phyloP scores from a whole-genome alignment of 2,113 vertebrate species.

The Gopherus flavomarginatus region DNA sequence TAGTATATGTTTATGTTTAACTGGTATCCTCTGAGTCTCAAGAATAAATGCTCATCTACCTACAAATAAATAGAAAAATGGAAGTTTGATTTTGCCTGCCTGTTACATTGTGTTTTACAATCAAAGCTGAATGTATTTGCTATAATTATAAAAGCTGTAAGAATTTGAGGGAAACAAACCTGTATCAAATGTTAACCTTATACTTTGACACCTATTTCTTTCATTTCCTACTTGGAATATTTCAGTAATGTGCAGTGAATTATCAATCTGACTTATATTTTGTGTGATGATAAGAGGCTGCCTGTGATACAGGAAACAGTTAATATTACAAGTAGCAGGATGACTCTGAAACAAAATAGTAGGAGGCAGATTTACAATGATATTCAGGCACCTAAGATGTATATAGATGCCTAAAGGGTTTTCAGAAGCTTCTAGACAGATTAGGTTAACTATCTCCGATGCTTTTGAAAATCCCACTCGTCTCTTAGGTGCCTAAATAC shows the following conservation, averaged over 20 bases:
- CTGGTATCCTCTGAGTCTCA: background rate
- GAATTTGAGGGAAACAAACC: slow-evolving; percentile 41
- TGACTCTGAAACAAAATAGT: background rate
- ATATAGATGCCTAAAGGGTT: background rate
- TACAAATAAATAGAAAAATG: slow-evolving; percentile 57
- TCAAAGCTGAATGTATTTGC: slow-evolving; percentile 33
- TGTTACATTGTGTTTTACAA: slow-evolving; percentile 27
- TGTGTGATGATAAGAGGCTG: slow-evolving; percentile 60
- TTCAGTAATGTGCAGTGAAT: slow-evolving; percentile 38
- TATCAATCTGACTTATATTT: slow-evolving; percentile 51
- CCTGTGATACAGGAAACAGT: slow-evolving; percentile 57
- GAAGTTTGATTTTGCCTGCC: slow-evolving; percentile 29
- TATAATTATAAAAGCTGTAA: slow-evolving; percentile 6
- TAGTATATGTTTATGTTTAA: slow-evolving; percentile 46
- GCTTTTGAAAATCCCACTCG: background rate
- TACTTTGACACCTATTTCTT: slow-evolving; percentile 39
- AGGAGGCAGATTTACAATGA: background rate
- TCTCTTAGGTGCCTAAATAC: background rate
- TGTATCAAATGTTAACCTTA: slow-evolving; percentile 27
- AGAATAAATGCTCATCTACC: slow-evolving; percentile 40
- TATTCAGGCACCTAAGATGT: background rate
- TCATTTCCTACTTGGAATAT: slow-evolving; percentile 17
- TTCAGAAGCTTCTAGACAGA: background rate
- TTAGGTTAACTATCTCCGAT: background rate
- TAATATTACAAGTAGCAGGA: slow-evolving; percentile 45